phyloP scores from a whole-genome alignment of 1,140 invertebrate genomes.

The Wiebesia pumilae region DNA sequence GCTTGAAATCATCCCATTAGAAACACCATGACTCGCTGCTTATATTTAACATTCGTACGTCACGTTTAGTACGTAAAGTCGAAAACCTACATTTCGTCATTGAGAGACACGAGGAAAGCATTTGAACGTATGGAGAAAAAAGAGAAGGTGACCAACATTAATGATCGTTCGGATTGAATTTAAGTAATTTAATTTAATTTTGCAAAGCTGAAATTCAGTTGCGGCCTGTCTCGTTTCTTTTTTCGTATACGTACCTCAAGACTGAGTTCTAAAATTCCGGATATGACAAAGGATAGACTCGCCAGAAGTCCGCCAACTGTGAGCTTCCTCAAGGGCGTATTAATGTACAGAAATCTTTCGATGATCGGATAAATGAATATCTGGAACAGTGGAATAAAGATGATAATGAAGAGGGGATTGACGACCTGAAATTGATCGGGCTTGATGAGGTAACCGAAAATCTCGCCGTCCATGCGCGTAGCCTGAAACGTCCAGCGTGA shows the following conservation, averaged over 20 bases:
- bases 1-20: no score
- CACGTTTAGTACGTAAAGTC: no score
- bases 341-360: conserved; percentile 72
- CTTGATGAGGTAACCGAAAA: conserved; percentile 82
- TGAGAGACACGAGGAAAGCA: no score
- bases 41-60: no score
- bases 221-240: no score
- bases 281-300: conserved; percentile 89
- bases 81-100: no score
- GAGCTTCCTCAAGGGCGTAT: conserved; percentile 85
- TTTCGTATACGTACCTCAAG: conserved; percentile 78
- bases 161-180: no score
- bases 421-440: conserved; percentile 94
- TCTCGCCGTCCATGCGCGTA: conserved; percentile 88
- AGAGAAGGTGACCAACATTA: no score
- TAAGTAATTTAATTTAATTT: no score
- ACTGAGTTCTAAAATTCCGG: conserved; percentile 87
- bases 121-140: no score
- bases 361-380: conserved; percentile 80
- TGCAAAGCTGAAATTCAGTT: no score
- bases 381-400: conserved; percentile 92
- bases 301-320: conserved; percentile 89
- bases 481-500: conserved; percentile 97
- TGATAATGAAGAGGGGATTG: conserved; percentile 89
- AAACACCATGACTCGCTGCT: no score